Conservation (phyloP, 2,888 invertebrate genomes). For the Polymixis lichenea region DNA sequence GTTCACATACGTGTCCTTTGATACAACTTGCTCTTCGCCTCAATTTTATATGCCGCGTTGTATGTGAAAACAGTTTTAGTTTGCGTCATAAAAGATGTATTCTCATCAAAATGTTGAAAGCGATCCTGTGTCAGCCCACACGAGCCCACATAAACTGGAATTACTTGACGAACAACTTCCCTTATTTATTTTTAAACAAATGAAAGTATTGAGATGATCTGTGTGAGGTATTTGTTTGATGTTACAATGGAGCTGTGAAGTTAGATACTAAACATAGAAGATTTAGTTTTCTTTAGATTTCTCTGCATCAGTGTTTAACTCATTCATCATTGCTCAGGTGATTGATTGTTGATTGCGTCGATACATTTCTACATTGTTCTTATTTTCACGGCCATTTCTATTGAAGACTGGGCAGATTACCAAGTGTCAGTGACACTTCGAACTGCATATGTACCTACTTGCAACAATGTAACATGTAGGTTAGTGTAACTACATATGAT, state of each 20-base stretch:
- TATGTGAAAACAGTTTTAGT: slow-evolving; percentile 64
- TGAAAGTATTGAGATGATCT: slow-evolving; percentile 54
- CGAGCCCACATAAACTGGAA: slow-evolving; percentile 69
- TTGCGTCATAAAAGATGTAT: slow-evolving; percentile 64
- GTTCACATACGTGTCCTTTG: slow-evolving; percentile 53
- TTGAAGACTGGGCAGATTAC: slow-evolving; percentile 46
- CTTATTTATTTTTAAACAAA: slow-evolving; percentile 66
- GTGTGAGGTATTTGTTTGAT: slow-evolving; percentile 40
- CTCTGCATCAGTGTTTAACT: not conserved
- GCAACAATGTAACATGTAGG: slow-evolving; percentile 17
- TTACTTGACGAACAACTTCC: slow-evolving; percentile 71
- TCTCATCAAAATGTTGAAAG: slow-evolving; percentile 67
- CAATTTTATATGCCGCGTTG: slow-evolving; percentile 51
- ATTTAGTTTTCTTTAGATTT: not conserved
- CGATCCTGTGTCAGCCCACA: slow-evolving; percentile 72
- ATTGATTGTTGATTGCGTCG: not conserved
- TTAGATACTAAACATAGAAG: not conserved
- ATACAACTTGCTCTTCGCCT: slow-evolving; percentile 38
- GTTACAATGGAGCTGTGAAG: slow-evolving; percentile 4
- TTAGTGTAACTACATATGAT: not conserved
- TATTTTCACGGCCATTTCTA: slow-evolving; percentile 49
- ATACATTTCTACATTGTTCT: slow-evolving; percentile 4
- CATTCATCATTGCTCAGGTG: slow-evolving; percentile 14
- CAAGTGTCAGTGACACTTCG: slow-evolving; percentile 41
- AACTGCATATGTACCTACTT: slow-evolving; percentile 18